Conservation (phyloP, 2,113 vertebrate genomes). For the Copsychus sechellarum region DNA sequence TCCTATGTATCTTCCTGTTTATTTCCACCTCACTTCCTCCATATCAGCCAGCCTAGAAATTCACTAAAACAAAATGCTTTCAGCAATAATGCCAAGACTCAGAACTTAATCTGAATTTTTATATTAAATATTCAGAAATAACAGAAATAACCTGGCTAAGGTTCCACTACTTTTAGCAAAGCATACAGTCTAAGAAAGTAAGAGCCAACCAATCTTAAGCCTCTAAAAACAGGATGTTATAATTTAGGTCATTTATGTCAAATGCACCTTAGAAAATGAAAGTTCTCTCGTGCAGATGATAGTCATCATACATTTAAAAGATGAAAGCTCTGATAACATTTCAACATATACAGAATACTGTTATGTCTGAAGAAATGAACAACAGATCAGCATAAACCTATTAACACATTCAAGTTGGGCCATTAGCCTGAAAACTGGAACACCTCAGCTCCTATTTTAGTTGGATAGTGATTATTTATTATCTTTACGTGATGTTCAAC, state of each 20-base stretch:
- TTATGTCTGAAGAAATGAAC: not conserved
- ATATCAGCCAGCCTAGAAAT: not conserved
- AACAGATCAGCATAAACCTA: not conserved
- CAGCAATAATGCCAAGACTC: not conserved
- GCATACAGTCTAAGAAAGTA: not conserved
- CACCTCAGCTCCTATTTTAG: not conserved
- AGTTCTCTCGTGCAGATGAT: not conserved
- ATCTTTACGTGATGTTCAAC: not conserved
- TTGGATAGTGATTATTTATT: not conserved
- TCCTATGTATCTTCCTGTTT: not conserved
- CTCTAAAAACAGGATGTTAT: not conserved
- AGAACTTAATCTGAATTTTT: slow-evolving; percentile 11
- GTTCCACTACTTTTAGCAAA: not conserved
- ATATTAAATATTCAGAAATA: not conserved
- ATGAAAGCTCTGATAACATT: not conserved
- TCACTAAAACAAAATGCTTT: not conserved
- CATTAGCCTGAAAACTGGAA: not conserved
- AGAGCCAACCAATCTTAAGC: not conserved
- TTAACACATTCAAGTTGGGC: not conserved
- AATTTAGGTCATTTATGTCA: not conserved
- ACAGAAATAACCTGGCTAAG: not conserved
- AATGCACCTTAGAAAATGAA: not conserved
- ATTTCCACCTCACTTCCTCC: not conserved
- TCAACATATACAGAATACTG: not conserved
- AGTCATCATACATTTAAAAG: not conserved